A percentile compares a stretch with the other conserved stretches of the same genome.
Evolutionary conservation across 1,140 invertebrate species (phyloP).

Genomic region (Drosophila neocordata): DNA sequence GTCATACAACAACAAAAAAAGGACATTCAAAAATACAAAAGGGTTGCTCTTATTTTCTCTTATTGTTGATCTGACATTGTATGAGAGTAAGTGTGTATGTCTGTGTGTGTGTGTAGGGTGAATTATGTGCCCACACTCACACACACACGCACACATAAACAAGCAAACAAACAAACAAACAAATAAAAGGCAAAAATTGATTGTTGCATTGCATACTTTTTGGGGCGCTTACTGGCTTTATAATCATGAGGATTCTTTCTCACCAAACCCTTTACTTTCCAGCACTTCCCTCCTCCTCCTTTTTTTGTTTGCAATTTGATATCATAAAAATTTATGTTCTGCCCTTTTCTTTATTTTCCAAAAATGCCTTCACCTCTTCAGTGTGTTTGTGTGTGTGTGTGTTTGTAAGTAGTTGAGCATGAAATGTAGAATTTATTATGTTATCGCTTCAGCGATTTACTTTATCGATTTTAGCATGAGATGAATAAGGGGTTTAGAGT

Average conservation of each 20-base stretch:
- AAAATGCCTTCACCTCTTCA: slow-evolving; percentile 7
- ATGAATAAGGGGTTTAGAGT: slow-evolving; percentile 23
- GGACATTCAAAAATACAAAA: slow-evolving; percentile 45
- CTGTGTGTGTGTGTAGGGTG: slow-evolving; percentile 45
- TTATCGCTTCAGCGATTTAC: slow-evolving; percentile 80
- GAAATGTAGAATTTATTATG: slow-evolving; percentile 80
- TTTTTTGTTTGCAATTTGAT: slow-evolving; percentile 58
- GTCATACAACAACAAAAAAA: slow-evolving; percentile 48
- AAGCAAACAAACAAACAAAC: slow-evolving; percentile 56
- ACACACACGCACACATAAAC: slow-evolving; percentile 55
- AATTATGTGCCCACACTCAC: slow-evolving; percentile 68
- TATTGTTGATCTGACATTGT: slow-evolving; percentile 39
- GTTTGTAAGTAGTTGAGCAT: slow-evolving; percentile 68
- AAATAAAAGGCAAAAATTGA: slow-evolving; percentile 71
- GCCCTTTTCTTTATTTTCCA: slow-evolving; percentile 29
- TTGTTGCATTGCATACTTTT: slow-evolving; percentile 71
- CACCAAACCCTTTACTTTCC: too few species aligned
- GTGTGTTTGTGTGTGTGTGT: not conserved
- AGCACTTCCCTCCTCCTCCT: not conserved
- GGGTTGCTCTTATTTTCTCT: slow-evolving; percentile 76
- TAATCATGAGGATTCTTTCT: slow-evolving; percentile 27
- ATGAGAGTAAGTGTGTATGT: slow-evolving; percentile 17
- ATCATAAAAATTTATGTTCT: slow-evolving; percentile 73
- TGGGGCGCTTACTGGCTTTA: slow-evolving; percentile 26
- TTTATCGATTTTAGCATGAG: slow-evolving; percentile 80